Percentiles rank a stretch among this genome's conserved stretches.
These are phyloP conservation scores for Oreochromis niloticus DNA, from an alignment of 2,113 vertebrate species.

Conservation along the genomic window DNA sequence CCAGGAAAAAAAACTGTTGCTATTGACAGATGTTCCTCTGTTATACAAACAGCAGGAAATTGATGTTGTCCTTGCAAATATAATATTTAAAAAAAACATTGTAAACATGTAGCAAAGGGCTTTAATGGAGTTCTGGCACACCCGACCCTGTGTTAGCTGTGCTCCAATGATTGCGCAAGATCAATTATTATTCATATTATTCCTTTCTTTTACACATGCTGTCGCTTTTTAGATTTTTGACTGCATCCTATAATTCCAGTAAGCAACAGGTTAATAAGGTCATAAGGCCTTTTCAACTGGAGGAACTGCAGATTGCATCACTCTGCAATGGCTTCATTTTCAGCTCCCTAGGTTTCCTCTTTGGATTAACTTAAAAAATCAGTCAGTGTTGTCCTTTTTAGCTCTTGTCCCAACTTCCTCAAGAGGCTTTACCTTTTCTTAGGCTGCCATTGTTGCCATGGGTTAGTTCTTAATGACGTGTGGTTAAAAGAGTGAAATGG, in stretches of 20 bases:
- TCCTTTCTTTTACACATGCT: not conserved
- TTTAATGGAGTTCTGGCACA: not conserved
- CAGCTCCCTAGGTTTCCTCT: not conserved
- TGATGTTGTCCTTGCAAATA: not conserved
- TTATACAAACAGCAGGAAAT: not conserved
- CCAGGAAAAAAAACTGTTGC: not conserved
- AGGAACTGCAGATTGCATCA: not conserved
- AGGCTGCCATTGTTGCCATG: rapidly evolving
- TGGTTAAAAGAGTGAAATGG: not conserved
- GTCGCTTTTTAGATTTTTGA: not conserved
- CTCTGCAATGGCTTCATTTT: not conserved
- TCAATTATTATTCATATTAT: not conserved
- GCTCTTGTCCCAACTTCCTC: not conserved
- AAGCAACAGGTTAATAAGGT: not conserved
- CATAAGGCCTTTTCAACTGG: not conserved
- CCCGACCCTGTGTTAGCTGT: not conserved
- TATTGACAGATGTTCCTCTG: constrained; percentile 22
- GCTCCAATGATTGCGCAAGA: not conserved
- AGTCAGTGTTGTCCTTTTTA: not conserved
- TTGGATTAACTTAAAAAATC: not conserved
- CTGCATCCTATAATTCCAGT: not conserved
- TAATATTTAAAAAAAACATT: not conserved
- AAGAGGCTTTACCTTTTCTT: not conserved
- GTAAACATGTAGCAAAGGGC: not conserved
- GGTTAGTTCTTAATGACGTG: not conserved